Base-by-base conservation (phyloP, 2,888 invertebrate genomes). In the Noctua janthina region DNA sequence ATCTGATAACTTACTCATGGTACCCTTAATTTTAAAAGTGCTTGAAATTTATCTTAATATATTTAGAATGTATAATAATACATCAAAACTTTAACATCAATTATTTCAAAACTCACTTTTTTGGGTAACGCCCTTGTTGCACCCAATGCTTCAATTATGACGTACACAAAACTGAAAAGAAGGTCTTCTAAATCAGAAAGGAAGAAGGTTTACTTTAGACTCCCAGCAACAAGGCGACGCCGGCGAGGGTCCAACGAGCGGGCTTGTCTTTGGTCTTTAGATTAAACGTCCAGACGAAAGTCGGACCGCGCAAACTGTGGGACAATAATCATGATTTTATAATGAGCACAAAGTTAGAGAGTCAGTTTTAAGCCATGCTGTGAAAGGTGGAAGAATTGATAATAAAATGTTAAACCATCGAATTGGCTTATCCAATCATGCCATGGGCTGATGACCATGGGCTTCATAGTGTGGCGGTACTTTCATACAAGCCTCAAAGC, bases 231-330 rank as follows among this genome's bases (percentile, higher is more conserved):
- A 99, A 97, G 6, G 99, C 99, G 0, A 99, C 99, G 5, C 99
- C 99, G 7, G 98, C 99, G 69, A 99, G 97, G 13, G 99, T 98
- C 99, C 99, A 99, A 92, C 99, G 99, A 0, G 99, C 98, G 0
- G 99, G 97, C 89, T 98, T 98, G 91, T 99, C 99, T 92, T 98
- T 98, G 23, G 98, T 99, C 96, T 98, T 98, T 82, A 99, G 96
- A 95, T 99, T 99, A 94, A 99, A 99, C 0, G 99, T 99, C 99
- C 99, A 99, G 20, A 99, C 99, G 92, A 98, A 99, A 0, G 99
- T 99, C 0, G 98, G 98, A 0, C 99, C 99, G 76, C 99, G 97
- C 93, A 97, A 97, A 88, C 98, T 97, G 92, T 7, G 15, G 80
- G 72, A 79, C 73, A 84, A 70, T 23, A 43, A 72, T 35, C n/a